Evolutionary conservation across 2,888 invertebrate species (phyloP), one percentile per base, ranked within the genome.

Genomic region (Vanessa cardui): DNA sequence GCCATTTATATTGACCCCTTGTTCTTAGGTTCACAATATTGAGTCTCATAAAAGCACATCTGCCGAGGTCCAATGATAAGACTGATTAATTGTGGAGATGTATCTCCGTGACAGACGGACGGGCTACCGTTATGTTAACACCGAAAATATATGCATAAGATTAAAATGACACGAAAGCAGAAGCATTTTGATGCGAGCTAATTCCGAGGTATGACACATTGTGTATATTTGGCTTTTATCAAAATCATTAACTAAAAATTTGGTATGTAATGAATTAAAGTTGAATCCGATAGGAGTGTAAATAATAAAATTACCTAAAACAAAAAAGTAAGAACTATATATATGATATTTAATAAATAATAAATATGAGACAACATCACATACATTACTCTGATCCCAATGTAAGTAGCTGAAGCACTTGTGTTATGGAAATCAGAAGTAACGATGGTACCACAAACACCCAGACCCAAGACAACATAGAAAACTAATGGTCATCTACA

Each of bases 61-160:
- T 66, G 62, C 65, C 66, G 49, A 44, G 56, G 56, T 56, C 56
- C 26, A 31, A 31, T 81, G 78, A 82, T 83, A 83, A 83, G 80
- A 75, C 78, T 86, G 87, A 91, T 90, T 89, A 90, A 90, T 90
- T 84, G 83, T 83, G 76, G 76, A 84, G 90, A 91, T 91, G 87
- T 81, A 87, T 87, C 88, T 86, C 76, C 74, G 74, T 76, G 80
- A 81, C 78, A 70, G 78, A 82, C 83, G 83, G 83, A 78, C 75
- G 54, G 47, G 76, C 87, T 84, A 84, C 84, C 83, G 84, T 85
- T 79, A 78, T 77, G 75, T 79, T 82, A 73, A 62, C 69, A 68
- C 68, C 70, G 64, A 70, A 71, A 68, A 71, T 65, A 50, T 64
- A 67, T 49, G 54, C 58, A 58, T 60, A 50, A 70, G 70, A 72